Evolutionary conservation across 2,113 vertebrate genomes (phyloP).

Genomic region (Microcebus murinus): DNA sequence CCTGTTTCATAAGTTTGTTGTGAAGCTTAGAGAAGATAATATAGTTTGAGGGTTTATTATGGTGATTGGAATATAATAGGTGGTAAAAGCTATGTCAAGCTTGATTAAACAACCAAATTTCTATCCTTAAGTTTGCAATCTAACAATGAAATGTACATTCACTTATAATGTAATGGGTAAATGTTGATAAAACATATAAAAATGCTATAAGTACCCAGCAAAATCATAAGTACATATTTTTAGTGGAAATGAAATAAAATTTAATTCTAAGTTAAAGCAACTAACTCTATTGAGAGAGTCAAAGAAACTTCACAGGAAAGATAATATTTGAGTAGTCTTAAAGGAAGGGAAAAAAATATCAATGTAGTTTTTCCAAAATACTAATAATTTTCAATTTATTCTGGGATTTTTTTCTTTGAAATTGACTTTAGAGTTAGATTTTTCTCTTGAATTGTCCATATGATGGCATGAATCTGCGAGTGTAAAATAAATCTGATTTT

Average conservation of each 20-base stretch:
- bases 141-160: not conserved
- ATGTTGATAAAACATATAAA: not conserved
- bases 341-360: not conserved
- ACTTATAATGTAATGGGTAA: not conserved
- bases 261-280: not conserved
- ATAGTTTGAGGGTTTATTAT: not conserved
- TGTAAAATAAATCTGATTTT: not conserved
- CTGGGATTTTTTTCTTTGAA: not conserved
- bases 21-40: not conserved
- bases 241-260: constrained; percentile 30
- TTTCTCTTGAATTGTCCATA: not conserved
- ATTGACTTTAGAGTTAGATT: not conserved
- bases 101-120: not conserved
- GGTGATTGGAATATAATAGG: not conserved
- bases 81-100: not conserved
- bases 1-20: not conserved
- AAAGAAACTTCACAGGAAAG: not conserved
- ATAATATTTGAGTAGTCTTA: not conserved
- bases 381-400: not conserved
- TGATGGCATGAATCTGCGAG: not conserved
- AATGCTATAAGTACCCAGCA: not conserved
- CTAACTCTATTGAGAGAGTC: not conserved
- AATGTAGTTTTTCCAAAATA: not conserved
- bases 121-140: not conserved
- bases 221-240: not conserved